These are phyloP conservation scores for Heliconius charithonia DNA, from an alignment of 2,888 invertebrate genomes.

Conservation along the genomic window DNA sequence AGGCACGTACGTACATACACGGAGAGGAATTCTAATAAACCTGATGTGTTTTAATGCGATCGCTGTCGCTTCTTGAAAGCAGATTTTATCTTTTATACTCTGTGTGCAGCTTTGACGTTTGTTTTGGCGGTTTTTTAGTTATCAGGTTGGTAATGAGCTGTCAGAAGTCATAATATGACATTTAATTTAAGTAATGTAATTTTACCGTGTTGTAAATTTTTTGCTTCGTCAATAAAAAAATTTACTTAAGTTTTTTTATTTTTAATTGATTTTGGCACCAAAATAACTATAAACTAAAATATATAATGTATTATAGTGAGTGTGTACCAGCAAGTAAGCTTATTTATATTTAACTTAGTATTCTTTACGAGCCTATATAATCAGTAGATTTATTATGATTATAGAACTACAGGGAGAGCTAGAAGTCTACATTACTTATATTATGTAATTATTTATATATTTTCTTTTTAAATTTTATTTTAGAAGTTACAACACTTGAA, in stretches of 20 bases:
- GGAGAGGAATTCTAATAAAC: slow-evolving; percentile 57
- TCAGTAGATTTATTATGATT: background rate
- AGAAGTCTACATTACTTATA: no score
- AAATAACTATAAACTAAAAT: background rate
- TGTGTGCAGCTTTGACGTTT: slow-evolving; percentile 21
- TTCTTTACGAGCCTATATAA: background rate
- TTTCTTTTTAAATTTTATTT: background rate
- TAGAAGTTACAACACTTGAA: no score
- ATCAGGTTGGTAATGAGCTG: background rate
- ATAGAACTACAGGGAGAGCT: background rate
- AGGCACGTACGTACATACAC: slow-evolving; percentile 55
- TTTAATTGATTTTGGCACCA: background rate
- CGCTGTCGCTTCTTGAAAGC: slow-evolving; percentile 43
- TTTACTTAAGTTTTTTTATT: no score
- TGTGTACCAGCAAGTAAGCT: background rate
- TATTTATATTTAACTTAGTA: background rate
- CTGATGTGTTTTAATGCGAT: slow-evolving; percentile 54
- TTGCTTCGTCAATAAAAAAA: no score
- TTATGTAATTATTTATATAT: no score
- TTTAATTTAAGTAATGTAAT: background rate
- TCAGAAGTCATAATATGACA: background rate
- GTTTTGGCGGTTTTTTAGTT: slow-evolving; percentile 22
- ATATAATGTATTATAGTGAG: background rate
- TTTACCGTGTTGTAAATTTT: no score
- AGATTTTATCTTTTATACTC: slow-evolving; percentile 36